These are phyloP conservation scores for Pristionchus arcanus DNA, from an alignment of 2,888 invertebrate species.

Conservation along the genomic window DNA sequence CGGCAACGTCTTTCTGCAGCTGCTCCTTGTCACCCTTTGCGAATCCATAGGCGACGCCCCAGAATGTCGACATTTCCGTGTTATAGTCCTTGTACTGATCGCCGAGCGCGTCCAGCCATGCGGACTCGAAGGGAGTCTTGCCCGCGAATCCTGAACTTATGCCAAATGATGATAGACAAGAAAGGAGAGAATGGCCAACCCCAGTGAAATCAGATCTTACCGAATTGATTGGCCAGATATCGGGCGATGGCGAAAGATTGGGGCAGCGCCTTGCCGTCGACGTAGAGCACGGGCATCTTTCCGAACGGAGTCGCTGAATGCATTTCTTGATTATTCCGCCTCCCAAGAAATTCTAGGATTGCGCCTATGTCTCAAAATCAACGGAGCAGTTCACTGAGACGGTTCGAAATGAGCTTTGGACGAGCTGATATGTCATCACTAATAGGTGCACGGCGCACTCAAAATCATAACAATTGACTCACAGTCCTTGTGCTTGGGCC, in stretches of 20 bases:
- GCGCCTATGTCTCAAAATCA: too few relatives aligned
- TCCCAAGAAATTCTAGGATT: too few relatives aligned
- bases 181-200: too few relatives aligned
- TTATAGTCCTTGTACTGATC: conserved; percentile 69
- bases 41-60: conserved; percentile 61
- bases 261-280: conserved; percentile 33
- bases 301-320: conserved; percentile 51
- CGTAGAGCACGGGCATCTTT: conserved; percentile 34
- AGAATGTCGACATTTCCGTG: conserved; percentile 61
- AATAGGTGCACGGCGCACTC: too few relatives aligned
- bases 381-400: too few relatives aligned
- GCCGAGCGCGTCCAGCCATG: conserved; percentile 64
- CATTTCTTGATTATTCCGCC: too few relatives aligned
- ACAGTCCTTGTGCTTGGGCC: conserved; percentile 41
- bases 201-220: background rate
- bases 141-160: conserved; percentile 52
- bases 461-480: background rate
- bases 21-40: conserved; percentile 61
- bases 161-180: too few relatives aligned
- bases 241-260: conserved; percentile 59
- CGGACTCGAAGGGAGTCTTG: conserved; percentile 59
- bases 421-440: too few relatives aligned
- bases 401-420: too few relatives aligned
- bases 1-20: conserved; percentile 63
- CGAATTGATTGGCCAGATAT: conserved; percentile 57